Conservation (phyloP, 2,888 invertebrate species). For the Chorisops tibialis region DNA sequence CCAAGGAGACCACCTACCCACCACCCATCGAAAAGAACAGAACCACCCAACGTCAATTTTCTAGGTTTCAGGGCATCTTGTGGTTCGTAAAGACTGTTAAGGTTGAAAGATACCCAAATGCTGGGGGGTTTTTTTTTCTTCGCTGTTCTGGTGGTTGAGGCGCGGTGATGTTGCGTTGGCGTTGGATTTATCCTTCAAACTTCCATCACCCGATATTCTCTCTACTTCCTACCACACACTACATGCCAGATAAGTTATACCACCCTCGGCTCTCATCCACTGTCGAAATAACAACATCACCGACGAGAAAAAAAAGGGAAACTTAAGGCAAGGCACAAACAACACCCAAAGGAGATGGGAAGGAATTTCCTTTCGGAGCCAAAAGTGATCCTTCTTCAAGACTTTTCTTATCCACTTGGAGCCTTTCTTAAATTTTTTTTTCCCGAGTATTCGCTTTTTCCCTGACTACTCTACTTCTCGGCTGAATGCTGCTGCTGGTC, state of each 20-base stretch:
- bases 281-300: not conserved
- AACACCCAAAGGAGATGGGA: conserved; percentile 23
- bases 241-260: conserved; percentile 8
- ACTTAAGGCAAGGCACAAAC: conserved; percentile 19
- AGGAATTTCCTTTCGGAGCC: conserved; percentile 25
- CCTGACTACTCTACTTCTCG: not conserved
- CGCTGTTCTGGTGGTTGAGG: not conserved
- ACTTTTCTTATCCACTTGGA: conserved; percentile 30
- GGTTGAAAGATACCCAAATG: conserved; percentile 17
- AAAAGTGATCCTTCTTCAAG: conserved; percentile 31
- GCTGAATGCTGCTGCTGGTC: conserved; percentile 4
- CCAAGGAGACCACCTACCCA: not conserved
- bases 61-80: conserved; percentile 25
- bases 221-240: not conserved
- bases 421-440: conserved; percentile 7
- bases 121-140: not conserved
- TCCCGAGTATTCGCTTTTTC: not conserved
- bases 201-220: conserved; percentile 26
- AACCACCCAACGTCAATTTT: conserved; percentile 29
- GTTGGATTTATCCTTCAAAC: conserved; percentile 30
- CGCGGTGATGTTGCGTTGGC: conserved; percentile 24
- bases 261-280: not conserved
- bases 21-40: conserved; percentile 5
- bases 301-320: conserved; percentile 6
- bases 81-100: conserved; percentile 14